Base-by-base conservation (phyloP, 2,797 vertebrate genomes). In the Vireo griseus region DNA sequence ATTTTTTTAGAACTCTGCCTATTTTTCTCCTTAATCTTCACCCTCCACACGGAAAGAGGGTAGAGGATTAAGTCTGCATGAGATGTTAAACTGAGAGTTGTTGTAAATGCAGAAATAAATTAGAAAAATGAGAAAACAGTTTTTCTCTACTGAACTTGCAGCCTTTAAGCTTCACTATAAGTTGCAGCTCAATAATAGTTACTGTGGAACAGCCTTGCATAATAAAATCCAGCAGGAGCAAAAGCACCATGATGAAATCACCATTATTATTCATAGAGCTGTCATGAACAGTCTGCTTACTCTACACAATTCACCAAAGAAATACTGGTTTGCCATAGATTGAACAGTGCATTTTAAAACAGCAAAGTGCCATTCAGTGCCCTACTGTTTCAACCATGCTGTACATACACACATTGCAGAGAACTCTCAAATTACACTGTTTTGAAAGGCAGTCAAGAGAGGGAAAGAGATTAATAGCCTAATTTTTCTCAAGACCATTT, bases 211-310 rank as follows among this genome's bases (percentile, higher is more conserved):
- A 84, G 52, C 17, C 47, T 90, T 86, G 66, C 73, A 82, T 86
- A 88, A 89, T 72, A 92, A 94, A 88, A 87, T 84, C 71, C 59
- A 89, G 57, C 65, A 81, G 80, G 13, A 90, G 52, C 13, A 55
- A 83, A 88, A 75, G 18, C 50, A 65, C 78, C 25, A 33, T 37
- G 62, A 94, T 90, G 90, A 95, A 87, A 89, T 90, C 63, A 79
- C n/a, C 37, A 67, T 90, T 95, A 87, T 89, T 95, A 94, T 94
- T 97, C 93, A 94, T 65, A 90, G 88, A 94, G 25, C 74, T 93
- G 83, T 94, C 91, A 83, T 44, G 71, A 93, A 22, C 86, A 90
- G 44, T 79, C 74, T 89, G 72, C 91, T 92, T 95, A 92, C 58
- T 48, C 59, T 62, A 86, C 37, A 65, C 65, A 77, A 73, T 94